Base-by-base conservation (phyloP, 2,797 vertebrate genomes). In the Enteromius thamalakanensis region DNA sequence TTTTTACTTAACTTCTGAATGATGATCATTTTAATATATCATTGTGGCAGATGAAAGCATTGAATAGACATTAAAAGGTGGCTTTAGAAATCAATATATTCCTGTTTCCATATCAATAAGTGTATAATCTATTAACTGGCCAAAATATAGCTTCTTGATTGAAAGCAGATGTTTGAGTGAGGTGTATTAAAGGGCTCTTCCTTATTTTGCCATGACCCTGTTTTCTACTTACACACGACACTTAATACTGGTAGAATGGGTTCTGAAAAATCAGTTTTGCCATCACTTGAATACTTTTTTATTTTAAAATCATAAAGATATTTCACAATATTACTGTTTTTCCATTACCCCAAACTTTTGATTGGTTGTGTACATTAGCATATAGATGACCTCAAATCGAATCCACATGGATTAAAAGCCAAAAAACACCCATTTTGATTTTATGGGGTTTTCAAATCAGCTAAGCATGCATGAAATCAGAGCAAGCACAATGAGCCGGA, bases 401-500 rank as follows among this genome's bases (percentile, higher is more conserved):
- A 32, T 47, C n/a, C 6, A 34, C 29, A 23, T 65, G 17, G 19
- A 75, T 9, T 75, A 15, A 65, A 47, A 67, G 76, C 26, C 23
- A 65, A 26, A 67, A 67, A 67, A 37, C 29, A 9, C 19, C 6
- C 17, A 68, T 23, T 53, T 69, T 11, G 7, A 79, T 53, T 37
- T 53, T 10, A 68, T 51, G 32, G 32, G 29, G 29, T 68, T 55
- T 80, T 80, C 15, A 40, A 58, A 53, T 60, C 14, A 42, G 12
- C 32, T 23, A 76, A 76, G 77, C 62, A 68, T 23, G 64, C 29
- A 40, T 55, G 26, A 55, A 53, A 51, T 51, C 40, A 47, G 14
- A 17, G 14, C 55, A 77, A 60, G 37, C 6, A n/a, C 45, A 23
- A 23, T 34, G 67, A 67, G 34, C 65, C 6, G 10, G 29, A 23